Base-by-base conservation (phyloP, 2,888 invertebrate species). In the Eurois occulta region DNA sequence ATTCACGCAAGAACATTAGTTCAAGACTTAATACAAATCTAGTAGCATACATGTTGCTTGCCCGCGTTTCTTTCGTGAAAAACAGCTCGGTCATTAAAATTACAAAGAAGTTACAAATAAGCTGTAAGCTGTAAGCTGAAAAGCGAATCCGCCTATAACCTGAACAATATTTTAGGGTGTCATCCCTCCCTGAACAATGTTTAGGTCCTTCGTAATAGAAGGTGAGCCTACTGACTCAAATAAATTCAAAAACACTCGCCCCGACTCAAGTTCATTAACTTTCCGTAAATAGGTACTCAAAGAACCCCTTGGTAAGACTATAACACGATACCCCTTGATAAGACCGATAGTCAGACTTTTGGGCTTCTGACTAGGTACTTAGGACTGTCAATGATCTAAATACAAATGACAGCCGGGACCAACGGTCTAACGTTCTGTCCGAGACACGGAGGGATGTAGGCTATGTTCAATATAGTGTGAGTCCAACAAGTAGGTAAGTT, bases 1-100 rank as follows among this genome's bases (percentile, higher is more conserved):
- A 71, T 82, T 71, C 78, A 64, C 83, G 70, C 48, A 41, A 72
- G 16, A 76, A 43, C 48, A 65, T 46, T 66, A 76, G 64, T 35
- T 28, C 32, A 24, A 43, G 43, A 77, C 78, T 41, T 67, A 52
- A 35, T 64, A 68, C 16, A 72, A 38, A 60, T 77, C 41, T 67
- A 71, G 58, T 46, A 70, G 69, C n/a, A 66, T 52, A 66, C 18
- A 65, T 28, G n/a, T 69, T 60, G 32, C 28, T 35, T 18, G 28
- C 38, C 60, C 65, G 62, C 48, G 65, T 70, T 72, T 43, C 4
- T 38, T 72, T 72, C 46, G 21, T 46, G 13, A 52, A 66, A 72
- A 60, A 55, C 13, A 13, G n/a, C 46, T 18, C 8, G 21, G 24
- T 72, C 16, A 69, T 65, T 24, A 66, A 58, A 65, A 66, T 24